phyloP scores from a whole-genome alignment of 1,140 invertebrate species.

The Drosophila nigromelanica region DNA sequence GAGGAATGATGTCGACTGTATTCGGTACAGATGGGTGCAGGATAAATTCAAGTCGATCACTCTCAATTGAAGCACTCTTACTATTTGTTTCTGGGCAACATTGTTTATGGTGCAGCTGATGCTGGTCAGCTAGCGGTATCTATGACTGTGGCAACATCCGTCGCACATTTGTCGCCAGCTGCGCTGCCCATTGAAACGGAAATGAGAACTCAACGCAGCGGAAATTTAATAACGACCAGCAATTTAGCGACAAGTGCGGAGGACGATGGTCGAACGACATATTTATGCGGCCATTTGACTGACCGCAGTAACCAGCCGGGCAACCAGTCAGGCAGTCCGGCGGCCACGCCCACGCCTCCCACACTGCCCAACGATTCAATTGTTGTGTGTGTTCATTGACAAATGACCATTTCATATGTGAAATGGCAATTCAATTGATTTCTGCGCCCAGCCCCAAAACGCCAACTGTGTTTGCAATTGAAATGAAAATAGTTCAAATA shows the following conservation, averaged over 20 bases:
- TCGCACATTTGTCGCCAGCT: slow-evolving; percentile 67
- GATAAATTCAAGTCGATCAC: too few species aligned
- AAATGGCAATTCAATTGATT: slow-evolving; percentile 82
- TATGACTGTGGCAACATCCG: slow-evolving; percentile 68
- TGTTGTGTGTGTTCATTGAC: slow-evolving; percentile 65
- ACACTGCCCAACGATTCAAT: too few species aligned
- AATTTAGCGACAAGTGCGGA: slow-evolving; percentile 57
- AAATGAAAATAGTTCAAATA: slow-evolving; percentile 83
- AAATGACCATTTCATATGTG: slow-evolving; percentile 82
- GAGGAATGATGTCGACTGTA: too few species aligned
- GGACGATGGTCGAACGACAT: slow-evolving; percentile 61
- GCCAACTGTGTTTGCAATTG: slow-evolving; percentile 71
- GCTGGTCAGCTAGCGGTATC: slow-evolving; percentile 40
- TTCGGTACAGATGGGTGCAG: too few species aligned
- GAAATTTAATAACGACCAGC: slow-evolving; percentile 81
- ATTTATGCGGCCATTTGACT: slow-evolving; percentile 80
- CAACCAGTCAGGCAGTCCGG: slow-evolving; percentile 1
- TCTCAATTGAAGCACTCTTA: too few species aligned
- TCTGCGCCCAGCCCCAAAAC: slow-evolving; percentile 28
- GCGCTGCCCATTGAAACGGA: slow-evolving; percentile 78
- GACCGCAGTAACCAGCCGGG: slow-evolving; percentile 59
- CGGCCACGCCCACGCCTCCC: slow-evolving; percentile 22
- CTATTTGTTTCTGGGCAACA: slow-evolving; percentile 1
- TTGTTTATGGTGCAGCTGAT: slow-evolving; percentile 29
- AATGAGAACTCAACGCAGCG: slow-evolving; percentile 81